Evolutionary conservation across 1,140 invertebrate species (phyloP), one percentile per base, ranked within the genome.

Genomic region (Drosophila littoralis): DNA sequence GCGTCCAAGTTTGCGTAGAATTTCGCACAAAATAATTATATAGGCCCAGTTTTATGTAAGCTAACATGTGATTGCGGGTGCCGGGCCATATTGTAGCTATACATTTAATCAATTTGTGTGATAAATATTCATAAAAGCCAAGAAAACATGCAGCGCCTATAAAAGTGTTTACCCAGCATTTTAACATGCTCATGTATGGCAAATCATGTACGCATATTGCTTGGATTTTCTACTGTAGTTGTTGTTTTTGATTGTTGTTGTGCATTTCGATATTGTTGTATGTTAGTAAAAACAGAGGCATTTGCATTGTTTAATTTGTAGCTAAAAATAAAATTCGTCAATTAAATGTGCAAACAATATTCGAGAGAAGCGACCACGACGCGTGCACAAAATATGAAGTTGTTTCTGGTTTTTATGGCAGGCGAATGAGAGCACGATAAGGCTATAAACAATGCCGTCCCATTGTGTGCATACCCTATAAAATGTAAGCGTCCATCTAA

Each of bases 51-150:
- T 70, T 73, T 67, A 77, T 63, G 51, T 81, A 74, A 85, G 67
- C 64, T 61, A 50, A 61, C 76, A 83, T 85, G 70, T 81, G 82
- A 81, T 79, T 79, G 69, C 71, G 68, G 63, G 46, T 45, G 45
- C 35, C 45, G 43, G 32, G 10, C 10, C 36, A 64, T 81, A 57
- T 71, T 85, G 61, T 85, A 73, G 66, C 59, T 65, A 61, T 54
- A 66, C 22, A 67, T 81, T 75, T 72, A 68, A 75, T 77, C 82
- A 78, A 85, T 86, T 72, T 66, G 59, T 28, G 75, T 75, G 59
- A 85, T 86, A 86, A 85, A 85, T 79, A 79, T 78, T 78, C 78
- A 81, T 81, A 81, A 52, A 82, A 76, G 60, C 70, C 70, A 71
- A 72, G 71, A 78, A 86, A 83, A 79, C 71, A 65, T 40, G 58